A percentile compares a stretch with the other conserved stretches of the same genome.
phyloP scores from a whole-genome alignment of 2,113 vertebrate species.

The Lasiurus cinereus region DNA sequence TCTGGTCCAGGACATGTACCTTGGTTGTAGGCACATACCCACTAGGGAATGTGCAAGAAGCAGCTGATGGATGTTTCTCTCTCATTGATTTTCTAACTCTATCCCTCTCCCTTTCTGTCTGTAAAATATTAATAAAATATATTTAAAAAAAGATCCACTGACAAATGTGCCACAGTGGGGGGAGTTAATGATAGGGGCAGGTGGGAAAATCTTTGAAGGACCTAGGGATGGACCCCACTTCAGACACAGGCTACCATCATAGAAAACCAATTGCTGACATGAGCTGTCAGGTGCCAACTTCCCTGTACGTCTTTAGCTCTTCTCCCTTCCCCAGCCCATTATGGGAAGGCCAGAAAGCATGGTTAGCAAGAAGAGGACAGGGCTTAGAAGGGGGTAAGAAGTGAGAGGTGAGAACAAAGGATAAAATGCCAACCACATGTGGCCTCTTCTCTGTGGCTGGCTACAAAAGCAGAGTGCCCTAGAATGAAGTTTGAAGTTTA shows the following conservation, averaged over 20 bases:
- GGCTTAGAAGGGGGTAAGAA: not conserved
- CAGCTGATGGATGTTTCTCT: too few relatives aligned
- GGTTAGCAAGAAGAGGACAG: not conserved
- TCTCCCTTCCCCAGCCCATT: not conserved
- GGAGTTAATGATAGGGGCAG: too few relatives aligned
- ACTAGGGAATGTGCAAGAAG: too few relatives aligned
- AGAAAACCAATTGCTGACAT: not conserved
- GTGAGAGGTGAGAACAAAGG: rapidly evolving
- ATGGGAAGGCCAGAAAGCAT: not conserved
- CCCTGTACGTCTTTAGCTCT: not conserved
- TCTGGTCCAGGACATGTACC: too few relatives aligned
- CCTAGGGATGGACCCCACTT: not conserved
- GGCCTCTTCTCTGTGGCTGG: not conserved
- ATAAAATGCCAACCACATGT: not conserved
- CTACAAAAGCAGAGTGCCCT: not conserved
- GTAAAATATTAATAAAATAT: too few relatives aligned
- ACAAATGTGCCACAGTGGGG: not conserved
- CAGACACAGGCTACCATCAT: not conserved
- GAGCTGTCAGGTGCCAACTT: not conserved
- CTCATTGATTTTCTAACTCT: too few relatives aligned
- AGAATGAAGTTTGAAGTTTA: not conserved
- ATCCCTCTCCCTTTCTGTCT: too few relatives aligned
- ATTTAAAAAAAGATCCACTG: not conserved
- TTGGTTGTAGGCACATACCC: too few relatives aligned
- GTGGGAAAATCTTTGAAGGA: not conserved